phyloP scores from a whole-genome alignment of 1,140 invertebrate species.

The Drosophila kikkawai region DNA sequence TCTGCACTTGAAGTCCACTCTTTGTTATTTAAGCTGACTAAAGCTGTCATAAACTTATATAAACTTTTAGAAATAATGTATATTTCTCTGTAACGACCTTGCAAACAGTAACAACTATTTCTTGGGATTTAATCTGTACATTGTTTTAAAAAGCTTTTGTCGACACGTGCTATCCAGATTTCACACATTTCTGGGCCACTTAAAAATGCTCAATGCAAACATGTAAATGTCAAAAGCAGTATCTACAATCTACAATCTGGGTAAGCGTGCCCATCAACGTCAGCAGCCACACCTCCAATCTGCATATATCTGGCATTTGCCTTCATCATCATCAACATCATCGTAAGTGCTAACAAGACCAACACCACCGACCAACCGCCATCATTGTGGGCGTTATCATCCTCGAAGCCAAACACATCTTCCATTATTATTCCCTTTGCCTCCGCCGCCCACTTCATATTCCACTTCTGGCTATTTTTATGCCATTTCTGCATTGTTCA shows the following conservation, averaged over 20 bases:
- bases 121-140: neutral
- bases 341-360: slow-evolving; percentile 48
- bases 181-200: slow-evolving; percentile 6
- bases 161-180: neutral
- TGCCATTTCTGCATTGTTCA: slow-evolving; percentile 66
- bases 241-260: slow-evolving; percentile 20
- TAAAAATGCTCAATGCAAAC: slow-evolving; percentile 27
- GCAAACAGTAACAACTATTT: neutral
- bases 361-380: slow-evolving; percentile 35
- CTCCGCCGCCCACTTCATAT: slow-evolving; percentile 33
- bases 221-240: slow-evolving; percentile 39
- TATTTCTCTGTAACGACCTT: neutral
- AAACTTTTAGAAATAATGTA: neutral
- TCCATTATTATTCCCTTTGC: slow-evolving; percentile 57
- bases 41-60: neutral
- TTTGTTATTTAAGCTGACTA: neutral
- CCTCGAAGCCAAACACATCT: slow-evolving; percentile 45
- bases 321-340: slow-evolving; percentile 50
- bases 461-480: slow-evolving; percentile 68
- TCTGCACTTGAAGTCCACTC: neutral
- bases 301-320: slow-evolving; percentile 37
- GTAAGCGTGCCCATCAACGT: slow-evolving; percentile 34
- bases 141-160: slow-evolving; percentile 2
- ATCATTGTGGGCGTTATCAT: slow-evolving; percentile 44
- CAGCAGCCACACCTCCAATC: slow-evolving; percentile 31